phyloP scores from a whole-genome alignment of 2,888 invertebrate species.

The Acronicta leporina region DNA sequence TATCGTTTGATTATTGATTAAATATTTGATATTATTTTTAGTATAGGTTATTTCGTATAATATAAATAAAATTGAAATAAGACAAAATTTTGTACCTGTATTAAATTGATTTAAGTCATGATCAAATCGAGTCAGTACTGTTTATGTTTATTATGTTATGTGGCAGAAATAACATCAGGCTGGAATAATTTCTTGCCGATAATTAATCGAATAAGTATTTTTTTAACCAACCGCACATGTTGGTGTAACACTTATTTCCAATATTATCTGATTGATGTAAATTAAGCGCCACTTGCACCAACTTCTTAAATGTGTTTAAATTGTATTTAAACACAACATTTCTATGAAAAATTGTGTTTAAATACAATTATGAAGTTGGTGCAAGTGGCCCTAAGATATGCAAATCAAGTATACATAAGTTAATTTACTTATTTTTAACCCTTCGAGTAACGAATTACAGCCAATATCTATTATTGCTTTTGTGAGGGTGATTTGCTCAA shows the following conservation, averaged over 20 bases:
- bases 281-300: no score
- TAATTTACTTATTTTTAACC: no score
- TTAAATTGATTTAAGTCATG: neutral
- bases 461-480: no score
- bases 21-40: slow-evolving; percentile 1
- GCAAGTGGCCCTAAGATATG: no score
- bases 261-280: neutral
- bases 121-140: neutral
- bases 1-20: slow-evolving; percentile 2
- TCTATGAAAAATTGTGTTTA: no score
- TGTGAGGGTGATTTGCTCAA: no score
- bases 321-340: no score
- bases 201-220: neutral
- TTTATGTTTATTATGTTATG: neutral
- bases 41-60: neutral
- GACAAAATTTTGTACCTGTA: slow-evolving; percentile 1
- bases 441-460: no score
- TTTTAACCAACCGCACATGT: neutral
- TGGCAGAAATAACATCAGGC: neutral
- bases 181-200: no score
- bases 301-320: no score
- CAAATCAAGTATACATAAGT: no score
- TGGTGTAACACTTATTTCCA: neutral
- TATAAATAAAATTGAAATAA: neutral
- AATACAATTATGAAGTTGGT: no score